A percentile compares a stretch with the other conserved stretches of the same genome.
Conservation (phyloP, 2,888 invertebrate genomes). For the Ellobium chinense region DNA sequence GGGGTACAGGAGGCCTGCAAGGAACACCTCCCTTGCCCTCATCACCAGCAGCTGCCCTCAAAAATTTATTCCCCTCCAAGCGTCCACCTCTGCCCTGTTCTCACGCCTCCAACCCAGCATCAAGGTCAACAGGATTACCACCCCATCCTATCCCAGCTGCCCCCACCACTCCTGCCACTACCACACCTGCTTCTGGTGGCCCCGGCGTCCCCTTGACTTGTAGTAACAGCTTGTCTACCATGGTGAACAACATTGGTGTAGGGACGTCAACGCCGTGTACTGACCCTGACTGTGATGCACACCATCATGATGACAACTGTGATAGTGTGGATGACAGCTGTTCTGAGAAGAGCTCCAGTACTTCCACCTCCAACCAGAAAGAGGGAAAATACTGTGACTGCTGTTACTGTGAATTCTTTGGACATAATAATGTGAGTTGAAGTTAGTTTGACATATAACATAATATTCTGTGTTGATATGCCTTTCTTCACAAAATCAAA, state of each 20-base stretch:
- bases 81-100: slow-evolving; percentile 27
- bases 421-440: slow-evolving; percentile 84
- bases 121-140: slow-evolving; percentile 11
- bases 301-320: slow-evolving; percentile 73
- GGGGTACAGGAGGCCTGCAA: slow-evolving; percentile 22
- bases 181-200: slow-evolving; percentile 1
- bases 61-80: slow-evolving; percentile 4
- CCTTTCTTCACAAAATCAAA: no score
- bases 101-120: slow-evolving; percentile 13
- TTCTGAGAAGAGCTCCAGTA: slow-evolving; percentile 80
- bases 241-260: slow-evolving; percentile 71
- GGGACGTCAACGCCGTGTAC: slow-evolving; percentile 70
- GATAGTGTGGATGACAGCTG: slow-evolving; percentile 79
- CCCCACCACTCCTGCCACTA: slow-evolving; percentile 12
- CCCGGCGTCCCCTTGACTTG: slow-evolving; percentile 8
- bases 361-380: slow-evolving; percentile 79
- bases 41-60: slow-evolving; percentile 15
- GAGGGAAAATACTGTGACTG: slow-evolving; percentile 85
- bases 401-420: slow-evolving; percentile 90
- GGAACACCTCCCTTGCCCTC: slow-evolving; percentile 21
- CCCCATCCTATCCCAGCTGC: slow-evolving; percentile 24
- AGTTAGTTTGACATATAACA: no score
- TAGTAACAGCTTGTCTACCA: slow-evolving; percentile 51
- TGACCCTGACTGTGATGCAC: slow-evolving; percentile 73
- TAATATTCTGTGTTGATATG: no score